Base-by-base conservation (phyloP, 2,797 vertebrate species). In the Liparis tanakae region DNA sequence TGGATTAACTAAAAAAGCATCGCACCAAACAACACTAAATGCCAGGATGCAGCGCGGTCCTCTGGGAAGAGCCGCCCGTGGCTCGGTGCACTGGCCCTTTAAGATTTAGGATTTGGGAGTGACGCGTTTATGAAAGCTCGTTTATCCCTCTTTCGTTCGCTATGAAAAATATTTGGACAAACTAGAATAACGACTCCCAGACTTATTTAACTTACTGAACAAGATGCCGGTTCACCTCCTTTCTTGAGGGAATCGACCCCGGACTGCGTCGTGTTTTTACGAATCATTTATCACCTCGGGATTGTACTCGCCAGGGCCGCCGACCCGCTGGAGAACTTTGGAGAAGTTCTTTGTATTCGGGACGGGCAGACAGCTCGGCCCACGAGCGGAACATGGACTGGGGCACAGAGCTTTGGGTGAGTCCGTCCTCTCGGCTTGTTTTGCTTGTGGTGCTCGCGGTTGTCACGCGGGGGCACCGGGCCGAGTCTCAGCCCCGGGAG, bases 381-480 rank as follows among this genome's bases (percentile, higher is more conserved):
- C 50, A 65, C 84, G 74, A 81, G 82, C 82, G 74, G 82, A 92
- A 87, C 90, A 95, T 95, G 95, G 94, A 95, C 88, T 95, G 95
- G 95, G 95, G 95, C 78, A 93, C 94, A 2, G 95, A 95, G 75
- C 94, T 95, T 34, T 95, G 95, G 95, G 95, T 95, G 89, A 95
- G 95, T 94, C 65, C 48, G 0, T 56, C 74, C 33, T 67, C 72
- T 43, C n/a, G 39, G 44, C 17, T 44, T n/a, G n/a, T n/a, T 30
- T 30, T 20, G 41, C 18, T 41, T 41, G 46, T 9, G 9, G 1
- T 30, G 37, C 6, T 22, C 44, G 25, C 30, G 14, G 8, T 5
- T 36, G 44, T 44, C 44, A 30, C 46, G 53, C 4, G 46, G 58
- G 39, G 10, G n/a, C n/a, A 18, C 37, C 7, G 12, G 15, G 37